Conservation (phyloP, 1,140 invertebrate species). For the Drosophila virilis region DNA sequence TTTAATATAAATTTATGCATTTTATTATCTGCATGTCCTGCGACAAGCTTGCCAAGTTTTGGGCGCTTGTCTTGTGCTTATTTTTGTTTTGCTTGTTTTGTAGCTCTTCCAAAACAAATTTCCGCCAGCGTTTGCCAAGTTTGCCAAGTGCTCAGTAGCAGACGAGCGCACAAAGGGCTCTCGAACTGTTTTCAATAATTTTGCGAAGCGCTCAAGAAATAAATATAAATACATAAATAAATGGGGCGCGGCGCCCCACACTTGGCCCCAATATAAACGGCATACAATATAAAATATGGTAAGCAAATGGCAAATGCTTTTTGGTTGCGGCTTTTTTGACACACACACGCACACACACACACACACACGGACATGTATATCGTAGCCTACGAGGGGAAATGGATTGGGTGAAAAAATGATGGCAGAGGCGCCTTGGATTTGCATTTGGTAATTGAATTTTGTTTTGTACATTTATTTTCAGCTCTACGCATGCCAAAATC, state of each 20-base stretch:
- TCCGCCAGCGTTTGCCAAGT: constrained; percentile 54
- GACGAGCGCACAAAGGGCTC: constrained; percentile 37
- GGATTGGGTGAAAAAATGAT: not conserved
- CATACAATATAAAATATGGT: constrained; percentile 62
- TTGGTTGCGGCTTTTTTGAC: constrained; percentile 65
- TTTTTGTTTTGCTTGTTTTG: constrained; percentile 11
- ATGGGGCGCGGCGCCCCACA: constrained; percentile 59
- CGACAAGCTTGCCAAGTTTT: constrained; percentile 41
- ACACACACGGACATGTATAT: constrained; percentile 28
- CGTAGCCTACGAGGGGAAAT: constrained; percentile 6
- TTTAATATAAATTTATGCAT: constrained; percentile 26
- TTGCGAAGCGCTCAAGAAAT: constrained; percentile 49
- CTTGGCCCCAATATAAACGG: constrained; percentile 48
- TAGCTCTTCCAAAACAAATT: constrained; percentile 60
- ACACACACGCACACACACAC: constrained; percentile 17
- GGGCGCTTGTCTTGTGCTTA: not conserved
- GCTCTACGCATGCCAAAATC: constrained; percentile 55
- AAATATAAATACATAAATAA: constrained; percentile 74
- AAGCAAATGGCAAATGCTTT: constrained; percentile 65
- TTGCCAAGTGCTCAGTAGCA: constrained; percentile 47
- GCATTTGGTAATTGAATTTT: constrained; percentile 81
- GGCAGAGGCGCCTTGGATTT: constrained; percentile 58
- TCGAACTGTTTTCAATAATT: constrained; percentile 77
- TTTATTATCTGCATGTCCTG: constrained; percentile 30
- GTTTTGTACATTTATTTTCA: constrained; percentile 75